Evolutionary conservation across 2,797 vertebrate genomes (phyloP).

Genomic region (Gymnothorax reevesii): DNA sequence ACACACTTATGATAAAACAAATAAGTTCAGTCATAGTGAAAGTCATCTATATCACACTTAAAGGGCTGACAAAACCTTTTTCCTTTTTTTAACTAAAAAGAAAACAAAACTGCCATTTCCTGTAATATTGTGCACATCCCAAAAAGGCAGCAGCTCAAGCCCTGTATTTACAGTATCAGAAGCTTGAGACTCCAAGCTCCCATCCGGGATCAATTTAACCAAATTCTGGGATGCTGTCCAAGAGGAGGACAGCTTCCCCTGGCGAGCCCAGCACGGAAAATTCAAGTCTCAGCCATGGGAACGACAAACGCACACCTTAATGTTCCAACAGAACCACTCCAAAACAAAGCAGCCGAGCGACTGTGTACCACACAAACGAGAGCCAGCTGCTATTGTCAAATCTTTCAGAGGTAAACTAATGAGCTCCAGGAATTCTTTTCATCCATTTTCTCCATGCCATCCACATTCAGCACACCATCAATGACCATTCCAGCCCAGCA

Average conservation of each 20-base stretch:
- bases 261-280: constrained; percentile 34
- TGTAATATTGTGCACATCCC: constrained; percentile 50
- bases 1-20: neutral
- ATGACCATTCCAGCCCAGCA: neutral
- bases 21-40: neutral
- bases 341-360: neutral
- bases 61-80: neutral
- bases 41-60: neutral
- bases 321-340: neutral
- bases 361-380: constrained; percentile 19
- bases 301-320: neutral
- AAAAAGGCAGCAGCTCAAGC: constrained; percentile 53
- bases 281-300: constrained; percentile 31
- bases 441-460: neutral
- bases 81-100: neutral
- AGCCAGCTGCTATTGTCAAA: neutral
- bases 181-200: constrained; percentile 3
- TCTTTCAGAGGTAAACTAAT: neutral
- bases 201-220: neutral
- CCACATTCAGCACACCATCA: neutral
- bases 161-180: constrained; percentile 44
- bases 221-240: constrained; percentile 15
- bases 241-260: neutral
- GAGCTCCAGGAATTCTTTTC: neutral
- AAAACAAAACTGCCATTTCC: neutral